These are phyloP conservation scores for Acanthosepion lycidas DNA, from an alignment of 2,888 invertebrate species.

Conservation along the genomic window DNA sequence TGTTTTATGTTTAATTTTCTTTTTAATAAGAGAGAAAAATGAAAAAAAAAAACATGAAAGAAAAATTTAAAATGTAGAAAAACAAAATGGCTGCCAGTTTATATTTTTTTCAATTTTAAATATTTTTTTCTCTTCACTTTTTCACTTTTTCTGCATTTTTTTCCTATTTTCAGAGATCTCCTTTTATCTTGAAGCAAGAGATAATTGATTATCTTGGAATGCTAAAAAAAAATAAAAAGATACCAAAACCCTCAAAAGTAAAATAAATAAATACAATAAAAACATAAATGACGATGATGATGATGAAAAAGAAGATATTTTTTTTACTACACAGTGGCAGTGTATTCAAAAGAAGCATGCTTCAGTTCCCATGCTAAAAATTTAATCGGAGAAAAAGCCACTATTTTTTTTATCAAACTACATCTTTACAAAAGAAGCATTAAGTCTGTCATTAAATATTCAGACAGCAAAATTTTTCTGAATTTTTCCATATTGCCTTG, in stretches of 20 bases:
- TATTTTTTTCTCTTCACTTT: not conserved
- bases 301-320: not conserved
- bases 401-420: not conserved
- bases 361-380: conserved; percentile 11
- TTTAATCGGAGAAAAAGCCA: conserved; percentile 7
- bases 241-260: conserved; percentile 2
- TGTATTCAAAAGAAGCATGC: conserved; percentile 4
- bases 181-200: conserved; percentile 46
- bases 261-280: conserved; percentile 33
- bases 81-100: conserved; percentile 12
- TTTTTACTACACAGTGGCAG: not conserved
- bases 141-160: not conserved
- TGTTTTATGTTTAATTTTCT: not conserved
- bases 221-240: not conserved
- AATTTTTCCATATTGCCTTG: not conserved
- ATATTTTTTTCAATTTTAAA: not conserved
- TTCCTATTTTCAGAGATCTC: conserved; percentile 34
- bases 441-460: not conserved
- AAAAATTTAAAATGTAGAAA: not conserved
- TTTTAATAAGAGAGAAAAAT: not conserved
- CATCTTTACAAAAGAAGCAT: not conserved
- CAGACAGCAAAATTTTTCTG: not conserved
- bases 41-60: not conserved
- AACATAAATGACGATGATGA: not conserved
- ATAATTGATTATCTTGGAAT: conserved; percentile 43